phyloP scores from a whole-genome alignment of 92 coral and sea anemone species.

The Palythoa grandis region DNA sequence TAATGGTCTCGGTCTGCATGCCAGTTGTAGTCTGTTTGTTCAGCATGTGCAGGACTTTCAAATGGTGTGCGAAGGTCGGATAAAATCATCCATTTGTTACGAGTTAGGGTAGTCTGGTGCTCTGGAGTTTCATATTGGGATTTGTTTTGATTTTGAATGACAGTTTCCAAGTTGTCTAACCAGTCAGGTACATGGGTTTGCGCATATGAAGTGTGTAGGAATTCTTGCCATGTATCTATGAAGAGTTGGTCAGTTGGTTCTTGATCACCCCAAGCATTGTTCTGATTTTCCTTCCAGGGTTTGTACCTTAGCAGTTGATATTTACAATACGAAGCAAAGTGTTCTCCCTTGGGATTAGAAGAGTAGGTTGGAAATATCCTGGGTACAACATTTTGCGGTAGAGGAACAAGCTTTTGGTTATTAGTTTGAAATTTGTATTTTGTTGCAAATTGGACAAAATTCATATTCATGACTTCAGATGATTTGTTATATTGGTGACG shows the following conservation, averaged over 20 bases:
- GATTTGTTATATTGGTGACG: conserved; percentile 42
- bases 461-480: conserved; percentile 26
- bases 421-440: conserved; percentile 24
- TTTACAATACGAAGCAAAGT: conserved; percentile 38
- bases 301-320: conserved; percentile 54
- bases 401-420: conserved; percentile 30
- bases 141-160: conserved; percentile 30
- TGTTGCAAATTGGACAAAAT: conserved; percentile 39
- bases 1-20: conserved; percentile 28
- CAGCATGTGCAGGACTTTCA: conserved; percentile 28
- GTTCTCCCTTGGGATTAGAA: conserved; percentile 33
- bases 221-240: conserved; percentile 43
- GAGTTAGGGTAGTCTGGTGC: conserved; percentile 25
- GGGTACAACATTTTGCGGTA: conserved; percentile 43
- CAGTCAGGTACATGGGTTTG: conserved; percentile 39
- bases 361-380: no score
- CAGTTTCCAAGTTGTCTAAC: conserved; percentile 43
- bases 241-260: conserved; percentile 31
- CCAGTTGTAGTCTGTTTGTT: conserved; percentile 35
- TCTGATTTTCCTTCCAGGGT: conserved; percentile 47
- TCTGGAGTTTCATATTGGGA: conserved; percentile 12
- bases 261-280: conserved; percentile 51
- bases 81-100: conserved; percentile 29
- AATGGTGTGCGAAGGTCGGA: conserved; percentile 38
- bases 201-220: conserved; percentile 38